Evolutionary conservation across 1,140 invertebrate species (phyloP).

Genomic region (Aphidius ervi): DNA sequence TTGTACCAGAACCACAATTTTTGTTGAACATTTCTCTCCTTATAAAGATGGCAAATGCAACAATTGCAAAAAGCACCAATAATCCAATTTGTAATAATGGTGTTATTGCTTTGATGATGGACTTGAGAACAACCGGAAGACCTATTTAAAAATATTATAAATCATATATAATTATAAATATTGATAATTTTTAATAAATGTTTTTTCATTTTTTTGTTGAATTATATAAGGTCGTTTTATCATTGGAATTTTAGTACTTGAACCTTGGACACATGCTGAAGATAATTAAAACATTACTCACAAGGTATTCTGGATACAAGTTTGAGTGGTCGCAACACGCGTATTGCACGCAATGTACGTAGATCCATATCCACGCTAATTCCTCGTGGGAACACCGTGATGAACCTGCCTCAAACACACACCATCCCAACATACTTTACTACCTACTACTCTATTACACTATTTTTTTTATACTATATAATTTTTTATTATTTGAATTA

Average conservation of each 20-base stretch:
- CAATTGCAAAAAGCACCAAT: constrained; percentile 99
- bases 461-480: constrained; percentile 32
- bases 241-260: constrained; percentile 1
- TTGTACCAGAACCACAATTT: constrained; percentile 92
- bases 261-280: constrained; percentile 29
- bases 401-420: constrained; percentile 77
- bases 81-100: constrained; percentile 99
- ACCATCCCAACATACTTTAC: constrained; percentile 55
- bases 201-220: not conserved
- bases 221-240: constrained; percentile 2
- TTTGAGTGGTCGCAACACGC: constrained; percentile 99
- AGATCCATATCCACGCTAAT: constrained; percentile 89
- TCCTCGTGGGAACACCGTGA: constrained; percentile 82
- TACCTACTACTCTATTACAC: constrained; percentile 54
- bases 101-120: constrained; percentile 99
- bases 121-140: constrained; percentile 99
- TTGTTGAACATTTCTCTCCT: no score
- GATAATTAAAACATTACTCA: constrained; percentile 72
- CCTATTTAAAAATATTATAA: constrained; percentile 60
- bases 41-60: constrained; percentile 99
- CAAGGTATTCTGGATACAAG: constrained; percentile 99
- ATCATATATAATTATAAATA: constrained; percentile 4
- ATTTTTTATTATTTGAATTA: constrained; percentile 29
- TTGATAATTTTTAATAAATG: not conserved
- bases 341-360: constrained; percentile 97